Conservation (phyloP, 2,888 invertebrate species). For the Syritta pipiens region DNA sequence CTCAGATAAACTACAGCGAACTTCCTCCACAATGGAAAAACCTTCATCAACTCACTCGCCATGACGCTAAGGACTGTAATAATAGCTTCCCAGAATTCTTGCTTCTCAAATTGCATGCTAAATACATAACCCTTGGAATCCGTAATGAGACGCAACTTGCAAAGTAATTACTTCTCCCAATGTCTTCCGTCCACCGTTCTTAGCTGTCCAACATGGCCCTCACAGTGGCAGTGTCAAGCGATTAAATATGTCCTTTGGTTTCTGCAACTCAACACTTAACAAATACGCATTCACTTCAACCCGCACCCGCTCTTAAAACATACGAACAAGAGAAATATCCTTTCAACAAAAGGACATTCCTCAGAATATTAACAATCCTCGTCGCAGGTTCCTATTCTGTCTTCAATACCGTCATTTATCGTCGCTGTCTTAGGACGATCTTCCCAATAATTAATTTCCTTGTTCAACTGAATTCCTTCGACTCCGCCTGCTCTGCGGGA, state of each 20-base stretch:
- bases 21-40: too few relatives aligned
- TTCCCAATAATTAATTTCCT: conserved; percentile 63
- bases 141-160: conserved; percentile 11
- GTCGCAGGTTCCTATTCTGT: conserved; percentile 25
- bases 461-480: conserved; percentile 31
- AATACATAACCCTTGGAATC: too few relatives aligned
- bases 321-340: conserved; percentile 21
- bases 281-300: too few relatives aligned
- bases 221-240: not conserved
- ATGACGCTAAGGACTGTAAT: too few relatives aligned
- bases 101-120: too few relatives aligned
- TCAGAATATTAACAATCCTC: conserved; percentile 52
- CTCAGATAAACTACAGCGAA: too few relatives aligned
- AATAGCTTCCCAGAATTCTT: too few relatives aligned
- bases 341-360: conserved; percentile 38
- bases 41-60: too few relatives aligned
- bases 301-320: not conserved
- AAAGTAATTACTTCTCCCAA: not conserved
- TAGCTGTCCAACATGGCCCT: conserved; percentile 3
- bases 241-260: conserved; percentile 11
- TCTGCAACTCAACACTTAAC: not conserved
- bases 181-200: too few relatives aligned
- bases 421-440: conserved; percentile 6
- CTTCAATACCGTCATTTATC: conserved; percentile 51
- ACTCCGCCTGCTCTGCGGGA: conserved; percentile 27